phyloP scores from a whole-genome alignment of 2,113 vertebrate genomes.

The Camarhynchus parvulus region DNA sequence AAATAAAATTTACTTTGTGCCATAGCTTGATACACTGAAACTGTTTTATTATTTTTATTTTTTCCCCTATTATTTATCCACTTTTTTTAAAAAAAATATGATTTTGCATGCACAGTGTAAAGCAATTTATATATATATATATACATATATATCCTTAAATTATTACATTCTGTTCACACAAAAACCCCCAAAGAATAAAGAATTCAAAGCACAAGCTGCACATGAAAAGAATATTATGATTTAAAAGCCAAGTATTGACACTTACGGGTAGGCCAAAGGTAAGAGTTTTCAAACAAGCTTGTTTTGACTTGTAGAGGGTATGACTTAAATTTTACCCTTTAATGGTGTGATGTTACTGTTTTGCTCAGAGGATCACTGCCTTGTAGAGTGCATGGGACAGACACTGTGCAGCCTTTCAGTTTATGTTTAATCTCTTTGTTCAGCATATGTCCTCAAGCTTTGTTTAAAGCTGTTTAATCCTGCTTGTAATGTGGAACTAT shows the following conservation, averaged over 20 bases:
- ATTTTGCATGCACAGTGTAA: neutral
- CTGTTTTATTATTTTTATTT: neutral
- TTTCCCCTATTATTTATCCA: neutral
- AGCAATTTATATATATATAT: neutral
- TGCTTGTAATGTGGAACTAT: neutral
- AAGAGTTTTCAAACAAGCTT: neutral
- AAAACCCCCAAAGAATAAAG: neutral
- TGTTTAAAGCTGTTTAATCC: conserved; percentile 28
- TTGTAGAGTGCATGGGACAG: neutral
- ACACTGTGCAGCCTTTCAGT: neutral
- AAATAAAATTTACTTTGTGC: neutral
- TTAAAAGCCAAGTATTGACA: neutral
- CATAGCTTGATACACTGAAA: neutral
- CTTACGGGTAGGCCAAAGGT: neutral
- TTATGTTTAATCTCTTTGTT: conserved; percentile 18
- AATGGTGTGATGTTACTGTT: neutral
- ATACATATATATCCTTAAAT: neutral
- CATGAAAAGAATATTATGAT: neutral
- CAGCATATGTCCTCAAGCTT: neutral
- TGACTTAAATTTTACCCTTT: neutral
- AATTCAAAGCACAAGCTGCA: neutral
- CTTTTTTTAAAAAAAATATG: neutral
- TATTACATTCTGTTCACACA: neutral
- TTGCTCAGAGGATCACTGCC: neutral
- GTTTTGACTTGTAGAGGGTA: neutral